These are phyloP conservation scores for Numenius phaeopus DNA, from an alignment of 2,797 vertebrate genomes.

Conservation along the genomic window DNA sequence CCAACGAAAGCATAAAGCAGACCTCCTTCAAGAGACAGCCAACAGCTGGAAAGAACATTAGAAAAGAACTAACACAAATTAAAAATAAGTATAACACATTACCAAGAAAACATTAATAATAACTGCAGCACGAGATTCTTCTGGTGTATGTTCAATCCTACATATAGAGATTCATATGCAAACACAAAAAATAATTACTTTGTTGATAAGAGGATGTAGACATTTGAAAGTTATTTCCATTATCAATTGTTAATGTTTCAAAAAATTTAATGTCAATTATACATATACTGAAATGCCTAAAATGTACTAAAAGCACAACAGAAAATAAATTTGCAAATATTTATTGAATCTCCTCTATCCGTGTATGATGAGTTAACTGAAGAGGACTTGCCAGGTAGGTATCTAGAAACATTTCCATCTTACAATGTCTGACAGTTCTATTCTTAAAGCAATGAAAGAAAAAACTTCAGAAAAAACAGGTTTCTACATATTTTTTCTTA, in stretches of 20 bases:
- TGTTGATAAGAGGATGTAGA: not conserved
- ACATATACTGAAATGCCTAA: not conserved
- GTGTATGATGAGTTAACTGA: not conserved
- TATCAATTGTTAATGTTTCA: not conserved
- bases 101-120: conserved; percentile 36
- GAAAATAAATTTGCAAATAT: not conserved
- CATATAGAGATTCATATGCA: conserved; percentile 65
- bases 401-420: not conserved
- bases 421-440: not conserved
- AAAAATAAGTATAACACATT: conserved; percentile 76
- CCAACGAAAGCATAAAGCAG: conserved; percentile 98
- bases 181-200: conserved; percentile 31
- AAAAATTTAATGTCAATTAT: conserved; percentile 16
- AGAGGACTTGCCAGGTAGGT: not conserved
- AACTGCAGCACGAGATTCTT: conserved; percentile 64
- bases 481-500: not conserved
- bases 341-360: not conserved
- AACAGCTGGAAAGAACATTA: conserved; percentile 91
- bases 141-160: conserved; percentile 69
- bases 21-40: conserved; percentile 98
- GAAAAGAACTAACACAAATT: conserved; percentile 85
- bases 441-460: not conserved
- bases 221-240: not conserved
- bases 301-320: not conserved
- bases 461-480: not conserved